Evolutionary conservation across 2,888 invertebrate species (phyloP).

Genomic region (Mesochorus sp.): DNA sequence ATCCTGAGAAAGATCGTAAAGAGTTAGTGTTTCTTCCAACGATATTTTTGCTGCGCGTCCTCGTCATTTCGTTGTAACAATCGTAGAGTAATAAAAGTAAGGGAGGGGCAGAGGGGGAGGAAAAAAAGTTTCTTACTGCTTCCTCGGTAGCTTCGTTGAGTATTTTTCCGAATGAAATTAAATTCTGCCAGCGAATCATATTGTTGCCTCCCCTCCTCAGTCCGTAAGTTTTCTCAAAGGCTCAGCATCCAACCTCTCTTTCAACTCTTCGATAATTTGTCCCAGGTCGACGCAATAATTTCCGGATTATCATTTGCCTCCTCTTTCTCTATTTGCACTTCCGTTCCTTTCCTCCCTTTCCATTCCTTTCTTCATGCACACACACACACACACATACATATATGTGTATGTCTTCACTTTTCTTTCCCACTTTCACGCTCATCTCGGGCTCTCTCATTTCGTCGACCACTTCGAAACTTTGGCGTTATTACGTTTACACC

Average conservation of each 20-base stretch:
- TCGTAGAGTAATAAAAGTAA: slow-evolving; percentile 48
- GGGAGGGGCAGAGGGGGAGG: too few relatives aligned
- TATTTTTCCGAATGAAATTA: slow-evolving; percentile 31
- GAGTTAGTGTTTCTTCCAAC: not conserved
- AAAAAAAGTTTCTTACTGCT: slow-evolving; percentile 47
- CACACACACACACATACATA: not conserved
- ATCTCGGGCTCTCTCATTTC: slow-evolving; percentile 34
- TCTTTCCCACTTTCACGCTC: slow-evolving; percentile 2
- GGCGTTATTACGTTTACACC: slow-evolving; percentile 43
- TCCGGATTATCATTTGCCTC: slow-evolving; percentile 46
- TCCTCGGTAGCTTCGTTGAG: slow-evolving; percentile 6
- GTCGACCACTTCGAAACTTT: slow-evolving; percentile 50
- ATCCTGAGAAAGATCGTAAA: slow-evolving; percentile 31
- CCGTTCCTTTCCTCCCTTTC: not conserved
- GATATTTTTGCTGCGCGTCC: not conserved
- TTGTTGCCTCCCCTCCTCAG: too few relatives aligned
- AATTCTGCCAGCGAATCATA: slow-evolving; percentile 22
- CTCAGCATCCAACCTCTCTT: slow-evolving; percentile 2
- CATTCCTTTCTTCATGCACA: not conserved
- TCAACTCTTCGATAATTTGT: slow-evolving; percentile 43
- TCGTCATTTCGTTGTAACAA: slow-evolving; percentile 45
- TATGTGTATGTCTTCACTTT: not conserved
- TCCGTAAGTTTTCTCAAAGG: slow-evolving; percentile 19
- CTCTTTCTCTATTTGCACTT: slow-evolving; percentile 23
- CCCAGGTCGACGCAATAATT: slow-evolving; percentile 41